These are phyloP conservation scores for Apeltes quadracus DNA, from an alignment of 2,113 vertebrate genomes.

Conservation along the genomic window DNA sequence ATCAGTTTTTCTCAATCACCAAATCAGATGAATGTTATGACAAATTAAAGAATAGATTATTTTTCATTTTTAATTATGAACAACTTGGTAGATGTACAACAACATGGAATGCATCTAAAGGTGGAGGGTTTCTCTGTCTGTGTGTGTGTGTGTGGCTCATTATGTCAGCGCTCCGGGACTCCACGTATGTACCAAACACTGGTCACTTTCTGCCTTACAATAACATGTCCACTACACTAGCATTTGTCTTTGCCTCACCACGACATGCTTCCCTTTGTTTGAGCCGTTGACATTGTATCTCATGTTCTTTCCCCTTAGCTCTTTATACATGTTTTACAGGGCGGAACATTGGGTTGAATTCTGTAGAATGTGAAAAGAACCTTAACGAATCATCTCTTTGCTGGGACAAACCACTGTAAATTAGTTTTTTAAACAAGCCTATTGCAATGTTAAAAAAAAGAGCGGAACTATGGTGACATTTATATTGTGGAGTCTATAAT, in stretches of 20 bases:
- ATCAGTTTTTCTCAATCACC: neutral
- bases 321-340: constrained; percentile 16
- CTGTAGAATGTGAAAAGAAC: constrained; percentile 26
- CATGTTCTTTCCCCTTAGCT: neutral
- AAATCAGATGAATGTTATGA: constrained; percentile 6
- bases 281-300: neutral
- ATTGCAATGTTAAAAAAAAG: neutral
- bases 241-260: neutral
- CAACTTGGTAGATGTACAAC: neutral
- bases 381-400: neutral
- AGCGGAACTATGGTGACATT: constrained; percentile 1
- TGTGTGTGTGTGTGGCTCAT: neutral
- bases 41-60: neutral
- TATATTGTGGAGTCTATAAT: constrained; percentile 13
- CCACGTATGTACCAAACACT: constrained; percentile 7
- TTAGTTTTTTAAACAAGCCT: neutral
- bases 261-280: constrained; percentile 4
- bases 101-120: neutral
- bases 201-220: constrained; percentile 62
- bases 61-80: neutral
- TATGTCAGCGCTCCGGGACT: constrained; percentile 7
- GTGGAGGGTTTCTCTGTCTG: constrained; percentile 5
- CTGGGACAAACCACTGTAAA: neutral
- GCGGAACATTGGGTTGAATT: constrained; percentile 12
- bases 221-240: constrained; percentile 1